Conservation (phyloP, 2,113 vertebrate species). For the Antigone vipio region DNA sequence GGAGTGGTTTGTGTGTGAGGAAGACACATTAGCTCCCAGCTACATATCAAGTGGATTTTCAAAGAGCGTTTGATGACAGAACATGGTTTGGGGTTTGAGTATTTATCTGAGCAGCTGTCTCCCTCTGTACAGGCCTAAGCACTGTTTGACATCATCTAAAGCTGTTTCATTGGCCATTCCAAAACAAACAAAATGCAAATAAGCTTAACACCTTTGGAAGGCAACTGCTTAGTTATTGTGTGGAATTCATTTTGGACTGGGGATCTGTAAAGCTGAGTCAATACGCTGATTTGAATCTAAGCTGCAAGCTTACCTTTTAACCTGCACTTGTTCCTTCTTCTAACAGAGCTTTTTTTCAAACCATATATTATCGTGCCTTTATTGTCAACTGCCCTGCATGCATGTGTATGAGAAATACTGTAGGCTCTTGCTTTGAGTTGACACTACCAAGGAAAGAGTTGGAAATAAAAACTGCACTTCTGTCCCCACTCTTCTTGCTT, state of each 20-base stretch:
- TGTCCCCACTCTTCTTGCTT: background rate
- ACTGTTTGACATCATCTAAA: slow-evolving; percentile 63
- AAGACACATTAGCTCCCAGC: slow-evolving; percentile 20
- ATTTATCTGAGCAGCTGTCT: slow-evolving; percentile 65
- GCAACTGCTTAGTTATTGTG: slow-evolving; percentile 50
- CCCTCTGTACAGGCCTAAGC: slow-evolving; percentile 41
- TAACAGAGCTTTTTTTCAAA: background rate
- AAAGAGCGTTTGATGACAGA: slow-evolving; percentile 62
- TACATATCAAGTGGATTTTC: slow-evolving; percentile 58
- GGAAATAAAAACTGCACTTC: background rate
- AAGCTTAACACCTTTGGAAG: slow-evolving; percentile 66
- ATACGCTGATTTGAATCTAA: slow-evolving; percentile 30
- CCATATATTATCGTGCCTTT: background rate
- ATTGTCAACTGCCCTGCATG: background rate
- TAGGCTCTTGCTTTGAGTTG: slow-evolving; percentile 2
- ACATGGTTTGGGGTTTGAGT: slow-evolving; percentile 31
- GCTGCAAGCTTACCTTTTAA: slow-evolving; percentile 38
- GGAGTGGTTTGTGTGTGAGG: slow-evolving; percentile 17
- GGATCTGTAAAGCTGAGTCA: slow-evolving; percentile 52
- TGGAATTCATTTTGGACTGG: slow-evolving; percentile 47
- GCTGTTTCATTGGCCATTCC: slow-evolving; percentile 63
- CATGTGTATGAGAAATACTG: background rate
- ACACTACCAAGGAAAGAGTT: background rate
- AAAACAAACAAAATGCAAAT: slow-evolving; percentile 60
- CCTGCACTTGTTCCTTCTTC: slow-evolving; percentile 15